Evolutionary conservation across 2,797 vertebrate species (phyloP).

Genomic region (Enteromius thamalakanensis): DNA sequence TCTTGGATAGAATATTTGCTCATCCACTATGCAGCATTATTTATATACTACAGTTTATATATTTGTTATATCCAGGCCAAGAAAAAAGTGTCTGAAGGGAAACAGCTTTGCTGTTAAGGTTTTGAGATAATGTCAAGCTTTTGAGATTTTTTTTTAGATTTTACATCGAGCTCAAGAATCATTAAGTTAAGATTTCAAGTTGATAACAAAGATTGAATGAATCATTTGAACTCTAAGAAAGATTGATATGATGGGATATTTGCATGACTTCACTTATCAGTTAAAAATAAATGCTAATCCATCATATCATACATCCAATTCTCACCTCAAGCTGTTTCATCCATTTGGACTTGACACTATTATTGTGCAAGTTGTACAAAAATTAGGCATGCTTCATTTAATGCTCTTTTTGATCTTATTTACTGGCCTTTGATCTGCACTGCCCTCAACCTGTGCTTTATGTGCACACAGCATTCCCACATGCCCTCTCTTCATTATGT

Average conservation of each 20-base stretch:
- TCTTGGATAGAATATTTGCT: not conserved
- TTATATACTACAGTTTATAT: not conserved
- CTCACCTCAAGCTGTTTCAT: slow-evolving; percentile 4
- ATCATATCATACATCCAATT: not conserved
- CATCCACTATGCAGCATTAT: too few relatives aligned
- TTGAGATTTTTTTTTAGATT: not conserved
- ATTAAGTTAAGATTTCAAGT: not conserved
- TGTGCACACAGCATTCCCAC: not conserved
- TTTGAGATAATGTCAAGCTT: not conserved
- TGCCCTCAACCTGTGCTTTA: slow-evolving; percentile 14
- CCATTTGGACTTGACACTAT: not conserved
- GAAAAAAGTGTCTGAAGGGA: not conserved
- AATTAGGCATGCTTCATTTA: slow-evolving; percentile 25
- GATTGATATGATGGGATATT: not conserved
- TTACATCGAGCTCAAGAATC: not conserved
- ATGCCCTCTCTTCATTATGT: not conserved
- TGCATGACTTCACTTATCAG: not conserved
- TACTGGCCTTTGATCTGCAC: slow-evolving; percentile 21
- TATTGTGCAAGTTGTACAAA: slow-evolving; percentile 4
- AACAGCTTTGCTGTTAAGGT: not conserved
- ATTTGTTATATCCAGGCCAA: not conserved
- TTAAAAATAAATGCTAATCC: not conserved
- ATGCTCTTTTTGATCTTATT: slow-evolving; percentile 27
- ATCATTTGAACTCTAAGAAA: not conserved
- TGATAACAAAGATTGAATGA: not conserved